Evolutionary conservation across 2,797 vertebrate species (phyloP).

Genomic region (Bufotes viridis): DNA sequence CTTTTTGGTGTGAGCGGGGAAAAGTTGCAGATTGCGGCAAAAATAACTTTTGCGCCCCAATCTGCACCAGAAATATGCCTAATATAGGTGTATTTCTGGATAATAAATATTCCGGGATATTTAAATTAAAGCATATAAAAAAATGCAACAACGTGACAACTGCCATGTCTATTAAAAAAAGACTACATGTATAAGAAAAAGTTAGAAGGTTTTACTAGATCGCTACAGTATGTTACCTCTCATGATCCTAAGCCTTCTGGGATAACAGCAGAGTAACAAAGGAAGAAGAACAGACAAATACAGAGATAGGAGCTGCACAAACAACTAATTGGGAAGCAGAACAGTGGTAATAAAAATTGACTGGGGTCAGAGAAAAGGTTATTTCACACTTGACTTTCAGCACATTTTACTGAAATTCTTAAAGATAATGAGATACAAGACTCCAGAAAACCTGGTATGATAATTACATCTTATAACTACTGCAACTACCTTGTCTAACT

Average conservation of each 20-base stretch:
- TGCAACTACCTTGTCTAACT: not conserved
- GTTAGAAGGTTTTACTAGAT: not conserved
- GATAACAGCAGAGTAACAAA: slow-evolving; percentile 22
- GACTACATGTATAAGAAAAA: not conserved
- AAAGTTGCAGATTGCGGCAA: too few species aligned
- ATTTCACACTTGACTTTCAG: not conserved
- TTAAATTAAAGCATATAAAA: slow-evolving; percentile 16
- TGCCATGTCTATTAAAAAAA: not conserved
- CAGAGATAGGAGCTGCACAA: not conserved
- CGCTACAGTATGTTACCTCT: slow-evolving; percentile 21
- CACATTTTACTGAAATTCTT: slow-evolving; percentile 18
- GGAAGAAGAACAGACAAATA: slow-evolving; percentile 14
- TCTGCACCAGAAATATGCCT: too few species aligned
- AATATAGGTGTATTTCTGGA: too few species aligned
- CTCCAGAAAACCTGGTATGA: slow-evolving; percentile 27
- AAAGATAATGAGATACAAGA: slow-evolving; percentile 16
- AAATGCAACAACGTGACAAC: slow-evolving; percentile 7
- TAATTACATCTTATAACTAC: slow-evolving; percentile 21
- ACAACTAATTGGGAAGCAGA: slow-evolving; percentile 34
- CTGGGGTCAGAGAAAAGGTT: slow-evolving; percentile 26
- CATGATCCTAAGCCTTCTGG: not conserved
- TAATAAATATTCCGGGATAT: not conserved
- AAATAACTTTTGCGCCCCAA: too few species aligned
- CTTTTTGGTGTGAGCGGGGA: too few species aligned
- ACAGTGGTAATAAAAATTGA: slow-evolving; percentile 34